Evolutionary conservation across 1,140 invertebrate species (phyloP).

Genomic region (Sinonovacula constricta): DNA sequence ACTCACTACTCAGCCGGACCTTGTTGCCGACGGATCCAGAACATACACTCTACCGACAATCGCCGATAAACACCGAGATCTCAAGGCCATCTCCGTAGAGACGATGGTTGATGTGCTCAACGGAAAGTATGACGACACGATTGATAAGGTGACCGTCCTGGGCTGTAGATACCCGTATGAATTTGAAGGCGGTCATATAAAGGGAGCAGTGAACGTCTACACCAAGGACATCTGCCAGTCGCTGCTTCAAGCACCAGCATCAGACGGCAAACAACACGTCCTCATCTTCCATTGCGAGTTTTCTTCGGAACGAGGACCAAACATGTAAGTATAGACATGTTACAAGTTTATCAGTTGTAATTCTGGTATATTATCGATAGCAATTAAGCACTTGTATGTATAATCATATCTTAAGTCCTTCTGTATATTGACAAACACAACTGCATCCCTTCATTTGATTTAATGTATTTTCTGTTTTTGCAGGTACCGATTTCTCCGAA

Average conservation of each 20-base stretch:
- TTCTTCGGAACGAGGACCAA: no score
- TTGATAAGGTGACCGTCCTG: constrained; percentile 75
- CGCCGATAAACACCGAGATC: constrained; percentile 13
- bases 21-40: constrained; percentile 15
- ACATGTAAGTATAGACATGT: constrained; percentile 95
- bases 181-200: constrained; percentile 95
- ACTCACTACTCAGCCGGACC: not conserved
- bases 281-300: constrained; percentile 99
- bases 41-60: constrained; percentile 7
- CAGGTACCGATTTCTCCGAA: constrained; percentile 89
- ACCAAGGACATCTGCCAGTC: constrained; percentile 84
- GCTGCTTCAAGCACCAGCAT: constrained; percentile 61
- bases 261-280: constrained; percentile 82
- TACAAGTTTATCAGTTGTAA: no score
- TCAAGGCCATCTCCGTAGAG: not conserved
- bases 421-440: no score
- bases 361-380: no score
- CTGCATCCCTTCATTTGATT: no score
- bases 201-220: constrained; percentile 90
- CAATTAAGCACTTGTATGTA: no score
- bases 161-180: constrained; percentile 95
- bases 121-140: constrained; percentile 64
- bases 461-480: constrained; percentile 25
- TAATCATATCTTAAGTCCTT: no score
- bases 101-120: constrained; percentile 36